phyloP scores from a whole-genome alignment of 1,140 invertebrate genomes.

The Lethrus apterus region DNA sequence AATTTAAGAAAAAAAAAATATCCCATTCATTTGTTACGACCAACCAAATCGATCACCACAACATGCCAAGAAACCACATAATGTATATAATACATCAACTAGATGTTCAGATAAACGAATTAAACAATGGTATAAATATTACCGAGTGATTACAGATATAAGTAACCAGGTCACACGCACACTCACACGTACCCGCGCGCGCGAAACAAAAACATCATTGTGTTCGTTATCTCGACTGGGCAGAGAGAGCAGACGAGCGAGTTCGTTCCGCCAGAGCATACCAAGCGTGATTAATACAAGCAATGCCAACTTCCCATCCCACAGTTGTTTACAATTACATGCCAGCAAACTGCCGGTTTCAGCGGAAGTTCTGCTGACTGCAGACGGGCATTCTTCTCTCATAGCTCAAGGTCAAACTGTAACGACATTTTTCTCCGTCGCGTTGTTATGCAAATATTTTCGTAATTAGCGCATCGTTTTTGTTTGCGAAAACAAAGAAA shows the following conservation, averaged over 20 bases:
- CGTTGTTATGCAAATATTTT: no score
- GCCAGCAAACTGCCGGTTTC: neutral
- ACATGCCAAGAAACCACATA: no score
- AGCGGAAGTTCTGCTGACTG: neutral
- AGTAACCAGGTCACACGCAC: conserved; percentile 18
- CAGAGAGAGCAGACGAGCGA: conserved; percentile 2
- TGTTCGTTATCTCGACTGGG: conserved; percentile 9
- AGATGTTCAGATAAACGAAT: conserved; percentile 1
- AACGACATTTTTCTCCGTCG: conserved; percentile 2
- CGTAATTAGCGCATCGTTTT: no score
- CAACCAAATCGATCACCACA: no score
- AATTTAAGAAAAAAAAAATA: no score
- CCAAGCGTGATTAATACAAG: conserved; percentile 17
- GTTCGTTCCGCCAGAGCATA: conserved; percentile 20
- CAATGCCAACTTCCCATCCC: conserved; percentile 20
- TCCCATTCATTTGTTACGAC: no score
- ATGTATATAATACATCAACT: no score
- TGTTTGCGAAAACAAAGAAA: no score
- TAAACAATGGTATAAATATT: neutral
- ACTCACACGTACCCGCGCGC: neutral
- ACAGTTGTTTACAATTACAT: conserved; percentile 19
- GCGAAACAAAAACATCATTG: conserved; percentile 15
- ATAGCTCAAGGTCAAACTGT: conserved; percentile 18
- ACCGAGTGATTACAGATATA: conserved; percentile 5
- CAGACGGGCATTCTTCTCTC: conserved; percentile 1